Evolutionary conservation across 2,797 vertebrate species (phyloP), one percentile per base, ranked within the genome.

Genomic region (Ptychadena robeensis): DNA sequence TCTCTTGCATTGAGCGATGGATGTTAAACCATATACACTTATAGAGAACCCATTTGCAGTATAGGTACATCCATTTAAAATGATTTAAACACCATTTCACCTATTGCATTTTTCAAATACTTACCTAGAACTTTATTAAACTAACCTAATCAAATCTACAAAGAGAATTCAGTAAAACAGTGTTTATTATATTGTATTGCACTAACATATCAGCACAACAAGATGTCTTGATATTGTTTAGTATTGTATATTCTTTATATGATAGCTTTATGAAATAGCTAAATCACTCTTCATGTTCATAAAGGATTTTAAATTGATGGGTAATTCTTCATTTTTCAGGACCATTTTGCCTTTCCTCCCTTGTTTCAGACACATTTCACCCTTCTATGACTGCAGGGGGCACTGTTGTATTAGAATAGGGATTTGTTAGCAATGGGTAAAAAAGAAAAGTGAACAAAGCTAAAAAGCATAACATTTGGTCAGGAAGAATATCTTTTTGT

Each of bases 391-490:
- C 83, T 85, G 83, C 31, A 85, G 83, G 73, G 71, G 83, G 83
- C 78, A 85, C 57, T 85, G 27, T 80, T 85, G 83, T 81, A 85
- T 59, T 71, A 66, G 64, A 14, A 48, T 76, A 9, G 70, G 27
- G 66, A 66, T 18, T 22, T 27, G 25, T 66, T 64, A 59, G 64
- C 31, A 75, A 80, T 64, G 64, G 70, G n/a, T 40, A 18, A 76
- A 85, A 80, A 80, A 76, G 75, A 85, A 84, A 84, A 85, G 78
- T 85, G 78, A 85, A 85, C 71, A 85, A 76, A 85, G 65, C 81
- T 83, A 80, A 81, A 85, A 85, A 85, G 78, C 78, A 85, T 80
- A 81, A 81, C 83, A 85, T 85, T 85, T 85, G 78, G 83, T 80
- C 83, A 85, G 83, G 76, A 80, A 81, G 83, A 85, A 81, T 80